A percentile compares a stretch with the other conserved stretches of the same genome.
Conservation (phyloP, 2,797 vertebrate genomes). For the Pogoniulus pusillus region DNA sequence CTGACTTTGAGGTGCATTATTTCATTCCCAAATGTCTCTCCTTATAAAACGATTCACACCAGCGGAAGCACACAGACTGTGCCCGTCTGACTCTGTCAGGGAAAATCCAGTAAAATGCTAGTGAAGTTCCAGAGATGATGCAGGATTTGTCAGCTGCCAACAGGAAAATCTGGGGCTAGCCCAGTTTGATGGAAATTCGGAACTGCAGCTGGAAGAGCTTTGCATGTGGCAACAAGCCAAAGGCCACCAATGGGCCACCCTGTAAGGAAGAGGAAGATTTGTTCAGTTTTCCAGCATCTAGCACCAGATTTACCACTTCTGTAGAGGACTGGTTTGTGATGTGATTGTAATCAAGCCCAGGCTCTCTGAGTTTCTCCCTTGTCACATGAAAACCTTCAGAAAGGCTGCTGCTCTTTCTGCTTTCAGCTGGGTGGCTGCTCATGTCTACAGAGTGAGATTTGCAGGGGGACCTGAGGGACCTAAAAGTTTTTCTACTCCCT, state of each 20-base stretch:
- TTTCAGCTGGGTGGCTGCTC: not conserved
- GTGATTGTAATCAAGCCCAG: not conserved
- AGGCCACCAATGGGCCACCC: not conserved
- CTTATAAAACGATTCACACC: slow-evolving; percentile 9
- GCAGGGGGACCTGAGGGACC: not conserved
- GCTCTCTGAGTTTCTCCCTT: not conserved
- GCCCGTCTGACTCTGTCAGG: not conserved
- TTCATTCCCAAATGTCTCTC: not conserved
- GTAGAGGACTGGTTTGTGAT: not conserved
- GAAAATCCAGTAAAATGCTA: not conserved
- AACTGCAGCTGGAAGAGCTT: slow-evolving; percentile 27
- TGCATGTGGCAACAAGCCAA: not conserved
- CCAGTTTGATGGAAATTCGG: not conserved
- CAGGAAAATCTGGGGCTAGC: not conserved
- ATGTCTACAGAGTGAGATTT: not conserved
- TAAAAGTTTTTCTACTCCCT: not conserved
- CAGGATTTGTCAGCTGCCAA: slow-evolving; percentile 9
- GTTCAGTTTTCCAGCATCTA: not conserved
- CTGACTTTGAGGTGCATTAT: not conserved
- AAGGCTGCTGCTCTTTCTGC: not conserved
- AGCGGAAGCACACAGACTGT: not conserved
- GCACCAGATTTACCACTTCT: not conserved
- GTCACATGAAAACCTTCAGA: not conserved
- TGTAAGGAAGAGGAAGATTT: not conserved
- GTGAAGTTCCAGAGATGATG: slow-evolving; percentile 15